These are phyloP conservation scores for Himalopsyche tibetana DNA, from an alignment of 2,888 invertebrate genomes.

Conservation along the genomic window DNA sequence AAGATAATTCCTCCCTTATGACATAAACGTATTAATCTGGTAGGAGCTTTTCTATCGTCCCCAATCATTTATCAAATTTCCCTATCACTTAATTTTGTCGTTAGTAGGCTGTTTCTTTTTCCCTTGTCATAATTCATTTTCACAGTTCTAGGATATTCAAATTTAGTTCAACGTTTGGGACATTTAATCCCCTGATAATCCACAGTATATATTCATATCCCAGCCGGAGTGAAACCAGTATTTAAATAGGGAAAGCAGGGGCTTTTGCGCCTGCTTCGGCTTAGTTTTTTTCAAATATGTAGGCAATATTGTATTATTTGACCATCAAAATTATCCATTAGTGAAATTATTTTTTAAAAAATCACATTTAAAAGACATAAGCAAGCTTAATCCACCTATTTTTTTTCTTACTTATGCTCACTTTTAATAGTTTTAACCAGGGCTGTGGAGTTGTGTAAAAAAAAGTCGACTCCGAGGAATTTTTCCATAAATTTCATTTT, in stretches of 20 bases:
- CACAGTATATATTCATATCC: slow-evolving; percentile 64
- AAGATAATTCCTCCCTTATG: slow-evolving; percentile 56
- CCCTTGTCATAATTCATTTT: slow-evolving; percentile 64
- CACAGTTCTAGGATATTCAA: slow-evolving; percentile 63
- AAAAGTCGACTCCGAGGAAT: no score
- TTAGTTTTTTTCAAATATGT: not conserved
- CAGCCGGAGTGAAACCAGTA: slow-evolving; percentile 39
- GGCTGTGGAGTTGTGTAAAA: no score
- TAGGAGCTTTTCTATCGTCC: slow-evolving; percentile 55
- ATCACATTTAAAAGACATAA: no score
- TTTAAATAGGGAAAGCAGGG: not conserved
- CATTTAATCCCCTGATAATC: slow-evolving; percentile 63
- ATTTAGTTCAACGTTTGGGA: slow-evolving; percentile 57
- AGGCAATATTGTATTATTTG: no score
- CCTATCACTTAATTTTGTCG: slow-evolving; percentile 64
- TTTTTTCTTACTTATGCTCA: no score
- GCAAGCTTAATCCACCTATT: no score
- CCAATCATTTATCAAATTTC: slow-evolving; percentile 63
- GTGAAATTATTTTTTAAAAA: no score
- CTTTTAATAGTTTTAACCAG: no score
- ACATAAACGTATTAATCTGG: slow-evolving; percentile 62
- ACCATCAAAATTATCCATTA: no score
- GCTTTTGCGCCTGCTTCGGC: not conserved
- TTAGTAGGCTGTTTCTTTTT: slow-evolving; percentile 56
- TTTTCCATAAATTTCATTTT: no score